These are phyloP conservation scores for Morone chrysops DNA, from an alignment of 2,113 vertebrate species.

Conservation along the genomic window DNA sequence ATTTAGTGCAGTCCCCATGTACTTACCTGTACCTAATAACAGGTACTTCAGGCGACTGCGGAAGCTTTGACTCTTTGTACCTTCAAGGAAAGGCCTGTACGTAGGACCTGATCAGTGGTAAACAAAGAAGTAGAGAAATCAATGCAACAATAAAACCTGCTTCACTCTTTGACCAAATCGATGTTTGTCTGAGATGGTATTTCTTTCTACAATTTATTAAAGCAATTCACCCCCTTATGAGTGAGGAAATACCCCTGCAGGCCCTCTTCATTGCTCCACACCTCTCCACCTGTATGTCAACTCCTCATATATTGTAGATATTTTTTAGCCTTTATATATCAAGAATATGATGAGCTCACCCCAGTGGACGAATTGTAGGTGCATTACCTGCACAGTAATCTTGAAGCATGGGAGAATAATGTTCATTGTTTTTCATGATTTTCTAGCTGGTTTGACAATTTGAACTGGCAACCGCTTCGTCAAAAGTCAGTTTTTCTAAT, in stretches of 20 bases:
- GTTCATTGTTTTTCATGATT: constrained; percentile 7
- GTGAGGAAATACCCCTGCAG: constrained; percentile 32
- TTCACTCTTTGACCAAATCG: constrained; percentile 65
- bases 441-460: constrained; percentile 25
- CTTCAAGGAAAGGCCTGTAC: neutral
- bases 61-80: constrained; percentile 22
- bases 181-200: constrained; percentile 56
- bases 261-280: neutral
- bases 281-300: constrained; percentile 9
- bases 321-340: neutral
- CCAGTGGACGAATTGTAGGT: neutral
- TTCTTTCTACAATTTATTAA: constrained; percentile 61
- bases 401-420: neutral
- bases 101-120: constrained; percentile 37
- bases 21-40: neutral
- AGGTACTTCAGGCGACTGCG: constrained; percentile 13
- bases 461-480: neutral
- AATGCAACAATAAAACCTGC: constrained; percentile 61
- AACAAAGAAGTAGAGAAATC: constrained; percentile 55
- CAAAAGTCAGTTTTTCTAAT: neutral
- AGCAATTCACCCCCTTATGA: constrained; percentile 48
- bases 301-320: neutral
- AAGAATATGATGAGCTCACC: constrained; percentile 24
- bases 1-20: constrained; percentile 6
- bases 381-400: neutral